Evolutionary conservation across 1,140 invertebrate species (phyloP), one percentile per base, ranked within the genome.

Genomic region (Elysia chlorotica): DNA sequence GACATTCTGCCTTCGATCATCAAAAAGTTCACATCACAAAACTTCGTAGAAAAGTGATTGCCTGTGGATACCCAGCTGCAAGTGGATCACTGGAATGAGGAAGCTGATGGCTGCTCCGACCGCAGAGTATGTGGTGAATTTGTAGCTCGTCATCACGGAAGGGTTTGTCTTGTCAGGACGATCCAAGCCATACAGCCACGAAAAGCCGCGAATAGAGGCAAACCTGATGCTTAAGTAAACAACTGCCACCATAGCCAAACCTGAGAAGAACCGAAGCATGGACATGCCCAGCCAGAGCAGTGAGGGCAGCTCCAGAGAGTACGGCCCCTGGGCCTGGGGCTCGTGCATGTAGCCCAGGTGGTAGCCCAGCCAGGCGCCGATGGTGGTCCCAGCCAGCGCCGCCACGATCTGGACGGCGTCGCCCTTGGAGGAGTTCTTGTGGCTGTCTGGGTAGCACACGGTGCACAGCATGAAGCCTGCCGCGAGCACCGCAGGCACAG

Each of bases 321-420:
- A 83, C 0, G 79, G 79, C 21, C 93, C 93, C 28, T 91, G 91
- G 23, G 78, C 61, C 17, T 48, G 62, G n/a, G 69, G 48, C 25
- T 70, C 56, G 81, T 87, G 94, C 70, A 73, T 71, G 35, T 91
- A 88, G 33, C 93, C 93, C 17, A 92, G 89, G 82, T 92, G 93
- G 84, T 92, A 95, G 87, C 94, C 94, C 2, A 93, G 87, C 94
- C 94, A 96, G 0, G 93, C 90, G n/a, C 94, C 95, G 10, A 91
- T 86, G 56, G 92, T 89, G 56, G 95, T 89, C 38, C 95, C 95
- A 21, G 92, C 91, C 71, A 91, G 91, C 3, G 94, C 81, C 0
- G 76, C 93, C 53, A 96, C 88, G 70, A 96, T 93, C 88, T 94
- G 92, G 5, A 93, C 92, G 0, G 95, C 95, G 84, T 97, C 95